Evolutionary conservation across 1,140 invertebrate genomes (phyloP), one percentile per base, ranked within the genome.

Genomic region (Cotesia vestalis): DNA sequence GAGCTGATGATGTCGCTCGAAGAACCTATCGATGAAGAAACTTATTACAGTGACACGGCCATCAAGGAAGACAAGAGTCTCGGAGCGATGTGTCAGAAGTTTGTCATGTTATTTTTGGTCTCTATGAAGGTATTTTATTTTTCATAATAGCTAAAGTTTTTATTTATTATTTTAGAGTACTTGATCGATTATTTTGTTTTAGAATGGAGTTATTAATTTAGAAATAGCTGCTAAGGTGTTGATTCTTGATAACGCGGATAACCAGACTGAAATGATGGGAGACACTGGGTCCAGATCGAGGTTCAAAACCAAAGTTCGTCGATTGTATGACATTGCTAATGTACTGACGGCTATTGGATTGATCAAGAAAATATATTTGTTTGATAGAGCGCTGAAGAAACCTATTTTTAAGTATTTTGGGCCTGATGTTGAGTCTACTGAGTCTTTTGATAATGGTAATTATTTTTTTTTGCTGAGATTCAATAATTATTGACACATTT

Each of bases 271-370:
- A 81, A 74, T 85, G 77, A 77, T 81, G 80, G 76, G 78, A 75
- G 68, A 77, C 71, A 73, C 78, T 80, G 36, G 83, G 79, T n/a
- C 83, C 80, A 59, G 85, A 85, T 76, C 87, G 84, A 85, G 88
- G 73, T 87, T 87, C 77, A 90, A 90, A 77, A 90, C 92, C 38
- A 92, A 92, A 88, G 90, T 92, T 60, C 86, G 92, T 71, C 87
- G 92, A 72, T 84, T 93, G 2, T 93, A 93, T 85, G 92, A 93
- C 78, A 92, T 93, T 79, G 91, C 92, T 38, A 93, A 93, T 86
- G 91, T 93, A 66, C 86, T 93, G 69, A 90, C 91, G 71, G 92
- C 91, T 70, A 89, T 93, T 75, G 88, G 89, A 71, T 86, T 93
- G 60, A 92, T 93, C 72, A 86, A 89, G 80, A 92, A 92, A 81